Conservation (phyloP, 2,888 invertebrate species). For the Dynastes maya region DNA sequence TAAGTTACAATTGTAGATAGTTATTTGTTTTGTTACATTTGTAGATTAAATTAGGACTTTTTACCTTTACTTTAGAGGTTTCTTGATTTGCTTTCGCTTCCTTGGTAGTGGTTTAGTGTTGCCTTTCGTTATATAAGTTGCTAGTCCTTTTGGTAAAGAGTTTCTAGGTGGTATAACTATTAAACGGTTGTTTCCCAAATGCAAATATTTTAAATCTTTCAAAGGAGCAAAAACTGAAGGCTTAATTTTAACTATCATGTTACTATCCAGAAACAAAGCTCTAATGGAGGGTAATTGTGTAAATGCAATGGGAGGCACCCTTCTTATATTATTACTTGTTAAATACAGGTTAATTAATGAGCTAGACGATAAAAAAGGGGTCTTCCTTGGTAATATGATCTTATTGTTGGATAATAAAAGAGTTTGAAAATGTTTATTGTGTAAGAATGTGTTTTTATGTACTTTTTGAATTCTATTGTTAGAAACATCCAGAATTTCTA, state of each 20-base stretch:
- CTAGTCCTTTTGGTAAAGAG: conserved; percentile 28
- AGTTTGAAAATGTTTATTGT: conserved; percentile 61
- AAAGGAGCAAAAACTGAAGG: conserved; percentile 60
- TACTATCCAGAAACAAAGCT: conserved; percentile 65
- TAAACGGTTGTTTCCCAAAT: conserved; percentile 63
- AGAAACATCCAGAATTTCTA: conserved; percentile 64
- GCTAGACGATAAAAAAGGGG: conserved; percentile 60
- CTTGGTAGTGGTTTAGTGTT: conserved; percentile 17
- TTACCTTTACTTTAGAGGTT: not conserved
- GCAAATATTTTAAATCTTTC: conserved; percentile 62
- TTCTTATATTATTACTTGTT: conserved; percentile 63
- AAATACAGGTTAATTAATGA: conserved; percentile 63
- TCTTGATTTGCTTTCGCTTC: conserved; percentile 14
- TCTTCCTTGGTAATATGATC: conserved; percentile 60
- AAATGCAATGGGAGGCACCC: conserved; percentile 61
- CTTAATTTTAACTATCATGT: conserved; percentile 59
- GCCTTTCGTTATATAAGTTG: conserved; percentile 49
- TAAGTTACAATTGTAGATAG: no score
- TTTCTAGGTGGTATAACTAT: conserved; percentile 51
- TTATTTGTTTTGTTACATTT: not conserved
- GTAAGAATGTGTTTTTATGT: conserved; percentile 51
- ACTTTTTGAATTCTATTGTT: conserved; percentile 63
- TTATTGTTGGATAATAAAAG: conserved; percentile 60
- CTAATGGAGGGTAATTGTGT: conserved; percentile 57
- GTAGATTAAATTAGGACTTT: not conserved